These are phyloP conservation scores for Platycheirus albimanus DNA, from an alignment of 2,888 invertebrate genomes.

Conservation along the genomic window DNA sequence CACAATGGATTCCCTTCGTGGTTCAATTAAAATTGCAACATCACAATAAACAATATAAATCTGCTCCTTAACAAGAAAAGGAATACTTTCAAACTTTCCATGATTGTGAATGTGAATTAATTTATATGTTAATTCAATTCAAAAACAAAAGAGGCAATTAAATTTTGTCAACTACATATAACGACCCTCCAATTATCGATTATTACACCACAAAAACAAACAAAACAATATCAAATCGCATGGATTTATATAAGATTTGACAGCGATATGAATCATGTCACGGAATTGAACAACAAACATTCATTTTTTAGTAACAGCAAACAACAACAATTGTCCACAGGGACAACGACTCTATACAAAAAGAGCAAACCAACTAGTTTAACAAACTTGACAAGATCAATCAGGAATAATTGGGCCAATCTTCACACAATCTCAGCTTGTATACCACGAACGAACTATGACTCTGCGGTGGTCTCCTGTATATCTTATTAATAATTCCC, in stretches of 20 bases:
- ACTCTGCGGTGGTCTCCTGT: conserved; percentile 24
- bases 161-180: background rate
- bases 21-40: too few species aligned
- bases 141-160: conserved; percentile 3
- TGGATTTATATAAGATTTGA: conserved; percentile 4
- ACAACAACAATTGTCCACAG: background rate
- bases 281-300: conserved; percentile 1
- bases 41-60: too few species aligned
- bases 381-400: conserved; percentile 57
- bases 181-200: conserved; percentile 18
- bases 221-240: background rate
- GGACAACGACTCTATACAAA: background rate
- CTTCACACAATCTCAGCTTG: conserved; percentile 68
- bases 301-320: background rate
- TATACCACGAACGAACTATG: conserved; percentile 45
- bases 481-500: conserved; percentile 38
- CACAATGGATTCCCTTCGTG: too few species aligned
- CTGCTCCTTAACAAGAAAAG: too few species aligned
- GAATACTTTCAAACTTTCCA: too few species aligned
- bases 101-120: too few species aligned
- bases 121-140: too few species aligned
- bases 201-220: conserved; percentile 5
- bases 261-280: conserved; percentile 36
- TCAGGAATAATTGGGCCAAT: conserved; percentile 68
- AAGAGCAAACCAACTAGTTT: conserved; percentile 8